phyloP scores from a whole-genome alignment of 2,797 vertebrate genomes.

The Gastrophryne carolinensis region DNA sequence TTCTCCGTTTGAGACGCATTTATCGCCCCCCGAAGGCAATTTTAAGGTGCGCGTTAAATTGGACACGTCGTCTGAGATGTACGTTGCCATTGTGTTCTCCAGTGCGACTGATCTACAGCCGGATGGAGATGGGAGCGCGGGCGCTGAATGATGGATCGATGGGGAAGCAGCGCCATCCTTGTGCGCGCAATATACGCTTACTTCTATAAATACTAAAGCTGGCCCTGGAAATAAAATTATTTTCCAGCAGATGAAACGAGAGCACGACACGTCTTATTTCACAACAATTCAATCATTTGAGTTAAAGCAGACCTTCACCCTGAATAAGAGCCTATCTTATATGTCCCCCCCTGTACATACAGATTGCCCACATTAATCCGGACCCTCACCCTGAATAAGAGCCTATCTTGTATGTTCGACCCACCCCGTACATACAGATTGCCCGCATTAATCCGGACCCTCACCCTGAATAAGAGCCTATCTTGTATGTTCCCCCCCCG shows the following conservation, averaged over 20 bases:
- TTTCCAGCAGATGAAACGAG: not conserved
- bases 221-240: not conserved
- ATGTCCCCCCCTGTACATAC: too few relatives aligned
- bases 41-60: slow-evolving; percentile 17
- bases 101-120: not conserved
- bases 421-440: too few relatives aligned
- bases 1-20: not conserved
- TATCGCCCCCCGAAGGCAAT: slow-evolving; percentile 22
- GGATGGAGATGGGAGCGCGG: slow-evolving; percentile 10
- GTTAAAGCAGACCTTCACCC: too few relatives aligned
- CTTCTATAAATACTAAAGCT: slow-evolving; percentile 17
- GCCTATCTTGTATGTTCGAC: too few relatives aligned
- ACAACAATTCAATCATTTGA: not conserved
- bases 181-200: not conserved
- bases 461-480: too few relatives aligned
- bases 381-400: too few relatives aligned
- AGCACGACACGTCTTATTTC: not conserved
- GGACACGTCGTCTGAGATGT: not conserved
- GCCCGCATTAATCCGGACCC: too few relatives aligned
- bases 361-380: too few relatives aligned
- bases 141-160: slow-evolving; percentile 1
- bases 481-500: too few relatives aligned
- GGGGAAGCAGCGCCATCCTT: not conserved
- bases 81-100: not conserved
- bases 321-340: too few relatives aligned